Percentiles rank a stretch among this genome's conserved stretches.
Evolutionary conservation across 2,113 vertebrate genomes (phyloP).

Genomic region (Kryptolebias marmoratus): DNA sequence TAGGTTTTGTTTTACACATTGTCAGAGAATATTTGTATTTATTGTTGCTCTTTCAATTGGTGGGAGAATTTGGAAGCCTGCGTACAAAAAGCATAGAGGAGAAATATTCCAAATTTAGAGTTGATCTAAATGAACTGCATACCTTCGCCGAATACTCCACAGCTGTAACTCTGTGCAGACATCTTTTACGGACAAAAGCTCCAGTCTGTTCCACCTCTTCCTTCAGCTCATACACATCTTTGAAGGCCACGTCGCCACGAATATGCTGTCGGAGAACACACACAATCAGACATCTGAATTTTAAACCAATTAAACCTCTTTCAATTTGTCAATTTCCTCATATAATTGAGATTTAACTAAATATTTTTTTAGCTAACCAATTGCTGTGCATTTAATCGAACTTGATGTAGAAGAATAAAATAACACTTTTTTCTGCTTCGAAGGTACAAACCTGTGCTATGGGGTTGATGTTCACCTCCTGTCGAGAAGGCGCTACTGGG

Average conservation of each 20-base stretch:
- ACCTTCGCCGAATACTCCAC: slow-evolving; percentile 96
- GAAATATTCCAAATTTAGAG: not conserved
- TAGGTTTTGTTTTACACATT: not conserved
- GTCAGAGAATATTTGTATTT: not conserved
- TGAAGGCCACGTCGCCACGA: slow-evolving; percentile 89
- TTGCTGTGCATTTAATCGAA: too few species aligned
- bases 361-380: not conserved
- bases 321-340: not conserved
- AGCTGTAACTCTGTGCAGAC: slow-evolving; percentile 90
- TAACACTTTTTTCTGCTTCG: not conserved
- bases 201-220: slow-evolving; percentile 90
- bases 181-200: slow-evolving; percentile 88
- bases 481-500: slow-evolving; percentile 45
- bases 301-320: slow-evolving; percentile 14
- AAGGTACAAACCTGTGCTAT: slow-evolving; percentile 85
- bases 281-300: not conserved
- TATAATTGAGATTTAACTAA: slow-evolving; percentile 10
- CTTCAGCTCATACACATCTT: slow-evolving; percentile 91
- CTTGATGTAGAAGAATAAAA: too few species aligned
- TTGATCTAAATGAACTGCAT: slow-evolving; percentile 36
- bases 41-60: not conserved
- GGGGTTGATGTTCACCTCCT: slow-evolving; percentile 82
- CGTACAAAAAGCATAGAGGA: too few species aligned
- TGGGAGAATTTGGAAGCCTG: not conserved
- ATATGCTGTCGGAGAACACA: slow-evolving; percentile 82